These are phyloP conservation scores for Andrena minutula DNA, from an alignment of 2,888 invertebrate species.

Conservation along the genomic window DNA sequence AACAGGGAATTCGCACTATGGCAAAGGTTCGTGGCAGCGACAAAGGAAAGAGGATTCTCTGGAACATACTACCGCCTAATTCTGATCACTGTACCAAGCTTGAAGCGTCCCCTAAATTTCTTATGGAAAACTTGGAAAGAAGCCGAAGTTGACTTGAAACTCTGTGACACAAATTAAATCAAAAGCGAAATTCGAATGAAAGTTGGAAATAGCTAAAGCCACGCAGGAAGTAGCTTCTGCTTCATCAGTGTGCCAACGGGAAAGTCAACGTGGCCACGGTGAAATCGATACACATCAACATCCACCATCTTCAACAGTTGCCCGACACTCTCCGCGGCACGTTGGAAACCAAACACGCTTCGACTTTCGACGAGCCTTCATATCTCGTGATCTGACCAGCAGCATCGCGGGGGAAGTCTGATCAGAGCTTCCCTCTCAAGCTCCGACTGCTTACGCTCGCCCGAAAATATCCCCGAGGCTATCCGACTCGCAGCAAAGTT, in stretches of 20 bases:
- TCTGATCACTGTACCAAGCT: too few relatives aligned
- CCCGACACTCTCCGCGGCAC: background rate
- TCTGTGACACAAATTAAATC: background rate
- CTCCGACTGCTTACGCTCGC: conserved; percentile 27
- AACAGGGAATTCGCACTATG: conserved; percentile 11
- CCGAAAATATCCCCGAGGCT: conserved; percentile 55
- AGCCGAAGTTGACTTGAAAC: too few relatives aligned
- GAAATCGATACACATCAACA: background rate
- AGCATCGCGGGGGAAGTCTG: conserved; percentile 1
- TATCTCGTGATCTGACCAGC: conserved; percentile 30
- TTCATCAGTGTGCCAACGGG: background rate
- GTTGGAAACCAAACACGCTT: background rate
- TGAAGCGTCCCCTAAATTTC: too few relatives aligned
- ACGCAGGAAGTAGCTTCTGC: too few relatives aligned
- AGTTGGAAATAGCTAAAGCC: too few relatives aligned
- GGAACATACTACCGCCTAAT: too few relatives aligned
- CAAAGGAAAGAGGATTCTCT: background rate
- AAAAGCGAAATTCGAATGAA: background rate
- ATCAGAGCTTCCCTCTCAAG: conserved; percentile 4
- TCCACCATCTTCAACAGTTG: background rate
- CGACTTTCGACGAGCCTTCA: conserved; percentile 38
- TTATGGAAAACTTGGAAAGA: too few relatives aligned
- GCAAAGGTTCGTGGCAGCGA: background rate
- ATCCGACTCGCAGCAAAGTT: conserved; percentile 60
- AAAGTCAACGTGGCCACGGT: background rate